Base-by-base conservation (phyloP, 2,113 vertebrate genomes). In the Hemicordylus capensis region DNA sequence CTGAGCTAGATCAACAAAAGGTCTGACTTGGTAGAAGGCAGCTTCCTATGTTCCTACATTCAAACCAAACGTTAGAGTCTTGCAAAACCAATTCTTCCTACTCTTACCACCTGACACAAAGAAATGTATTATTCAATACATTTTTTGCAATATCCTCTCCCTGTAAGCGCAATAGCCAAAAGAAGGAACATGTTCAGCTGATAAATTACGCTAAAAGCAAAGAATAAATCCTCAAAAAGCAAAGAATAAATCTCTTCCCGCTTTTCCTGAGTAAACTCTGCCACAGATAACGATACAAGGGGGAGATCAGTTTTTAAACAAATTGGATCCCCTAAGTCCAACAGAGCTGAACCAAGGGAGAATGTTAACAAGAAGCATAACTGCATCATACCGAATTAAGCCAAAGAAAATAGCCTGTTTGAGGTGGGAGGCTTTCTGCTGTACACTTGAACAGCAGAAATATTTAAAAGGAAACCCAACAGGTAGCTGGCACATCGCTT, bases 81-180 rank as follows among this genome's bases (percentile, higher is more conserved):
- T 77, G 80, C 75, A 88, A 92, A 91, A 87, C 34, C 4, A 86
- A 48, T 26, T 81, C 48, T 85, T 89, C 81, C 85, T 93, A 5
- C 83, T 93, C 78, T 86, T 85, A 86, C n/a, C 84, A 90, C 69
- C 87, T 82, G 90, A 64, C 86, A 93, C 88, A 88, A 93, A 92
- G 88, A 90, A 44, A 69, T 90, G 81, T 46, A 51, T 82, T 89
- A 91, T 88, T 80, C 86, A 91, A 88, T 56, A 0, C 26, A 67
- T 84, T 93, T n/a, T 92, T 81, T 64, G 88, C 90, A 76, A 85
- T 90, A 85, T 78, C 76, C 84, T 83, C 48, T 84, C 92, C 78
- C 0, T 0, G 74, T 20, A 87, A 72, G 51, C 79, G 75, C 31
- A 26, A 58, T 81, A 76, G 66, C 10, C 90, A 88, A 70, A 86